Evolutionary conservation across 2,888 invertebrate genomes (phyloP).

Genomic region (Matsumyia berberina): DNA sequence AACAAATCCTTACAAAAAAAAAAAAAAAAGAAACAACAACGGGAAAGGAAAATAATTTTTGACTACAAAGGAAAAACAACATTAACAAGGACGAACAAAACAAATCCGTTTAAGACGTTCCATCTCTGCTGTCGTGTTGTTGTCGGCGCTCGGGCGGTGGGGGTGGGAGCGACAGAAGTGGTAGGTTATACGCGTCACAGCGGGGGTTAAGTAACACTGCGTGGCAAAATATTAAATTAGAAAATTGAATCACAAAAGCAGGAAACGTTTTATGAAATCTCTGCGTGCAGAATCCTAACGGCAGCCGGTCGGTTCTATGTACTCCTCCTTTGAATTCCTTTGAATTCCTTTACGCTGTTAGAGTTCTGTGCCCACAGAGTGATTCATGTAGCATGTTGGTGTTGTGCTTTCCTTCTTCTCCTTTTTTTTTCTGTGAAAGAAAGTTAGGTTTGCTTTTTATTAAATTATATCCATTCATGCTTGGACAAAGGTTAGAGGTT

Average conservation of each 20-base stretch:
- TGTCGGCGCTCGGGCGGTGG: not conserved
- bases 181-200: conserved; percentile 56
- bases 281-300: conserved; percentile 56
- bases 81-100: conserved; percentile 62
- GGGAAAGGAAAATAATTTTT: conserved; percentile 51
- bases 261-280: conserved; percentile 65
- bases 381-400: conserved; percentile 44
- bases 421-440: conserved; percentile 13
- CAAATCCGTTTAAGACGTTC: conserved; percentile 62
- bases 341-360: conserved; percentile 44
- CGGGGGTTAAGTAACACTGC: conserved; percentile 65
- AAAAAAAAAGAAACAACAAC: not conserved
- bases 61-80: conserved; percentile 54
- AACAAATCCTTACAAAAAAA: not conserved
- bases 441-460: conserved; percentile 36
- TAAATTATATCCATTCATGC: conserved; percentile 52
- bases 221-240: conserved; percentile 66
- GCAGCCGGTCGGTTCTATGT: conserved; percentile 9
- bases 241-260: conserved; percentile 68
- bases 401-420: conserved; percentile 8
- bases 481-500: conserved; percentile 28
- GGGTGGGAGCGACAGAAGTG: conserved; percentile 31
- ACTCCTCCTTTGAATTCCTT: not conserved
- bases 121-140: conserved; percentile 16
- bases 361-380: conserved; percentile 23